These are phyloP conservation scores for Deroplatys truncata DNA, from an alignment of 2,888 invertebrate species.

Conservation along the genomic window DNA sequence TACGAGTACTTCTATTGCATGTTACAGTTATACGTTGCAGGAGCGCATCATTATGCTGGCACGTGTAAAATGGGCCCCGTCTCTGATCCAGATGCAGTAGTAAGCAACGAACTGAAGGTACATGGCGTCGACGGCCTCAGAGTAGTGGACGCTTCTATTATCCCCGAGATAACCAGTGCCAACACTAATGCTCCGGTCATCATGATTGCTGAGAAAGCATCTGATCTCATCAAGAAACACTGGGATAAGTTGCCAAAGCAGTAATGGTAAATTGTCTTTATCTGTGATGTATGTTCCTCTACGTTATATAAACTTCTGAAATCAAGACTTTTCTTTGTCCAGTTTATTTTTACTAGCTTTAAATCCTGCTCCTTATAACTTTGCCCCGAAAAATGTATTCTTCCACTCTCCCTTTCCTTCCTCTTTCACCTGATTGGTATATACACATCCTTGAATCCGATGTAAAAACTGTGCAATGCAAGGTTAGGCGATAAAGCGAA, in stretches of 20 bases:
- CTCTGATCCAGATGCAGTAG: conserved; percentile 14
- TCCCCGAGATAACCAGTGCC: neutral
- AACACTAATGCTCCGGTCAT: neutral
- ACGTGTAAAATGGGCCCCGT: conserved; percentile 11
- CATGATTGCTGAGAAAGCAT: conserved; percentile 43
- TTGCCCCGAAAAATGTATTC: too few species aligned
- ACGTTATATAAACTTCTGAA: neutral
- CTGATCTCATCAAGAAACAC: conserved; percentile 56
- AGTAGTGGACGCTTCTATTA: neutral
- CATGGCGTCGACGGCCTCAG: neutral
- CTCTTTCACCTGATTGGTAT: too few species aligned
- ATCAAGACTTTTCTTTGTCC: too few species aligned
- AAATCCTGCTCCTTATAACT: too few species aligned
- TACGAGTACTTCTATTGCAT: neutral
- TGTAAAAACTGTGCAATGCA: too few species aligned
- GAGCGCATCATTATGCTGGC: neutral
- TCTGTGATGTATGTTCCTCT: neutral
- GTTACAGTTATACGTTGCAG: neutral
- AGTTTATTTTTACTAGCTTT: too few species aligned
- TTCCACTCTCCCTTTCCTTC: too few species aligned
- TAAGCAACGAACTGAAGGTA: neutral
- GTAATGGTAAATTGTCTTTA: neutral
- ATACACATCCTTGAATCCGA: too few species aligned
- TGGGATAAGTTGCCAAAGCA: conserved; percentile 35
- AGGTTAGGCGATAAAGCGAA: too few species aligned